These are phyloP conservation scores for Nomia melanderi DNA, from an alignment of 1,140 invertebrate species.

Conservation along the genomic window DNA sequence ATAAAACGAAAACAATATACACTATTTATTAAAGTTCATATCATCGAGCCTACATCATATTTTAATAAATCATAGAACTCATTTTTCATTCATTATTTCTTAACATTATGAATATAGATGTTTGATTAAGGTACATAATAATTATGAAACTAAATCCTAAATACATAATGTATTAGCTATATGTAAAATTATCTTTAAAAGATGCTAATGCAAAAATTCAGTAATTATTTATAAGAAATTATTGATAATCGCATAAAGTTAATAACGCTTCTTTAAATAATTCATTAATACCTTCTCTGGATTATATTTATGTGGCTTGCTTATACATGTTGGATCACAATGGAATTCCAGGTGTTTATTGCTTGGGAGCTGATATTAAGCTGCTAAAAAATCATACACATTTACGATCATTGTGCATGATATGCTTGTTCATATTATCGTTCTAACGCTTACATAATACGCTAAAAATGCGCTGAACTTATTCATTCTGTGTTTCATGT, in stretches of 20 bases:
- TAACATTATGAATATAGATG: constrained; percentile 17
- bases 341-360: not conserved
- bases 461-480: constrained; percentile 3
- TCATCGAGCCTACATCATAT: constrained; percentile 10
- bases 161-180: not conserved
- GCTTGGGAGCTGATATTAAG: constrained; percentile 5
- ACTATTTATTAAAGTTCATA: constrained; percentile 14
- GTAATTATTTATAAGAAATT: not conserved
- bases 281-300: not conserved
- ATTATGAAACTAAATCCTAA: not conserved
- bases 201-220: not conserved
- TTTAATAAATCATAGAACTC: constrained; percentile 13
- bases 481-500: constrained; percentile 32
- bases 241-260: constrained; percentile 10
- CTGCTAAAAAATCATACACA: not conserved
- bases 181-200: not conserved
- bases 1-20: constrained; percentile 26
- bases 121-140: not conserved
- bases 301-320: constrained; percentile 24
- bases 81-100: not conserved
- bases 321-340: constrained; percentile 8
- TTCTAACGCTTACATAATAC: constrained; percentile 20
- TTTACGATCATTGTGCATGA: constrained; percentile 20
- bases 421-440: not conserved
- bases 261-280: constrained; percentile 11